Percentiles rank a stretch among this genome's conserved stretches.
Conservation (phyloP, 2,888 invertebrate species). For the Pecten maximus region DNA sequence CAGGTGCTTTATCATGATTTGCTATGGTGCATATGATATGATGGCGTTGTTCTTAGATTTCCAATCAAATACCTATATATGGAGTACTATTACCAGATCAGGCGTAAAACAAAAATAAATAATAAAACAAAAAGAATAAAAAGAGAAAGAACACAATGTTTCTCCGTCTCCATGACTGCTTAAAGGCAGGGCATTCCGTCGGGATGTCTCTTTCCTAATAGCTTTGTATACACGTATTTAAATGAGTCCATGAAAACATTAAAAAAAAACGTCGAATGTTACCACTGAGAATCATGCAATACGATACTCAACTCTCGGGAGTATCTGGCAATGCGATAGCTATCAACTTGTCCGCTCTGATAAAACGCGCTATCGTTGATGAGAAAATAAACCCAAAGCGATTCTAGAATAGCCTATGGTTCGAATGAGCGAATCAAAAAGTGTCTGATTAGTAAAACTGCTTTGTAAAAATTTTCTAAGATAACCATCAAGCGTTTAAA, state of each 20-base stretch:
- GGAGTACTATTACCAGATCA: no score
- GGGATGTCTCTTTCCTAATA: background rate
- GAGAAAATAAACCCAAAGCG: background rate
- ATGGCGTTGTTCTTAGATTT: no score
- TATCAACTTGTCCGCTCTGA: background rate
- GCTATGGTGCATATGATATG: no score
- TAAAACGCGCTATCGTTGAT: background rate
- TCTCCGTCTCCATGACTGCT: background rate
- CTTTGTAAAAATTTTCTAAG: background rate
- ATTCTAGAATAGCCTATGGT: background rate
- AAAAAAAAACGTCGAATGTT: background rate
- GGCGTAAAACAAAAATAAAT: no score
- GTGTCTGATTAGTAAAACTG: background rate
- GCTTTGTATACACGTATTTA: background rate
- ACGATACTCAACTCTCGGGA: background rate
- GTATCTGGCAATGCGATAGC: background rate
- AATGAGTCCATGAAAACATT: background rate
- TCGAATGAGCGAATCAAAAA: background rate
- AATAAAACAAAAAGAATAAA: no score
- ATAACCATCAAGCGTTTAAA: no score
- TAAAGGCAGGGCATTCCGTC: background rate
- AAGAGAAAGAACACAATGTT: no score
- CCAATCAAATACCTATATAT: no score
- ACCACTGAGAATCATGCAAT: no score
- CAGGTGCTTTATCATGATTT: no score